Evolutionary conservation across 1,140 invertebrate genomes (phyloP).

Genomic region (Gryllus bimaculatus): DNA sequence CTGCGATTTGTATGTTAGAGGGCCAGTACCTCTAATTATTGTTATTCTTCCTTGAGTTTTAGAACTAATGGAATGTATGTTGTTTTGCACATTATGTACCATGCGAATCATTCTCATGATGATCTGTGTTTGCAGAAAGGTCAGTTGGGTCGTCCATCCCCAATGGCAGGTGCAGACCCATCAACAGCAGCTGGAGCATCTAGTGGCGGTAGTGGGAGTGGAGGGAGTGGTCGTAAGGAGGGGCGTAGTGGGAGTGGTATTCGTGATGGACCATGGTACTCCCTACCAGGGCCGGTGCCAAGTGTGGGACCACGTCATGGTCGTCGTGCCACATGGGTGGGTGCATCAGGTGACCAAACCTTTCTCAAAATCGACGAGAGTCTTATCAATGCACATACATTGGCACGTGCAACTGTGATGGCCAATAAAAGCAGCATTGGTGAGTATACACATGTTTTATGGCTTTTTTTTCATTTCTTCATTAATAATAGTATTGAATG

Average conservation of each 20-base stretch:
- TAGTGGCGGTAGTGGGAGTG: constrained; percentile 10
- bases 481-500: too few relatives aligned
- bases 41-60: too few relatives aligned
- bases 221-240: constrained; percentile 26
- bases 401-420: constrained; percentile 77
- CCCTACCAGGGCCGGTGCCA: constrained; percentile 69
- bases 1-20: too few relatives aligned
- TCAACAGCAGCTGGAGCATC: background rate
- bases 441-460: constrained; percentile 36
- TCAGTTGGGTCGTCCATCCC: constrained; percentile 64
- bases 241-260: constrained; percentile 15
- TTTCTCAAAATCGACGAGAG: constrained; percentile 89
- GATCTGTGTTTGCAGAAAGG: constrained; percentile 56
- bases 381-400: constrained; percentile 78
- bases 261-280: constrained; percentile 56
- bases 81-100: too few relatives aligned
- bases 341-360: constrained; percentile 89
- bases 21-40: too few relatives aligned
- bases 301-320: constrained; percentile 66
- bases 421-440: constrained; percentile 79
- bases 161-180: constrained; percentile 20
- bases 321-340: constrained; percentile 83
- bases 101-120: constrained; percentile 10
- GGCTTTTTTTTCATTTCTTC: too few relatives aligned
- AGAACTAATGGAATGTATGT: too few relatives aligned